Percentiles rank a stretch among this genome's conserved stretches.
phyloP scores from a whole-genome alignment of 2,888 invertebrate genomes.

The Carabus problematicus region DNA sequence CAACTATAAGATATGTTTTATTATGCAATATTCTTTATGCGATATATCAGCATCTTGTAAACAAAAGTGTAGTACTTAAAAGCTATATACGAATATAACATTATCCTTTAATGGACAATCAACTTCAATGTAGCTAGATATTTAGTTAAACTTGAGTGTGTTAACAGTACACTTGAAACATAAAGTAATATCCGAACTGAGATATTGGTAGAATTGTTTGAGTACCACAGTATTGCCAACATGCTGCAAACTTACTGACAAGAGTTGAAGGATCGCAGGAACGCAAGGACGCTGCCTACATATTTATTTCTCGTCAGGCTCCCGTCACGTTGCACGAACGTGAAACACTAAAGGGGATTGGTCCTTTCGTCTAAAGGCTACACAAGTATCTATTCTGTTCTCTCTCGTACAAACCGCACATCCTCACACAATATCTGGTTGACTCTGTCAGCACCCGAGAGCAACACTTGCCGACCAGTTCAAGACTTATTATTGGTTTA shows the following conservation, averaged over 20 bases:
- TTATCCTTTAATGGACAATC: too few relatives aligned
- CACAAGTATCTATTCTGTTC: background rate
- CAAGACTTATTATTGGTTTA: too few relatives aligned
- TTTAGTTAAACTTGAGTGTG: too few relatives aligned
- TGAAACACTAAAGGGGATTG: conserved; percentile 18
- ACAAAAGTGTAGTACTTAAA: too few relatives aligned
- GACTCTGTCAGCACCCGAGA: too few relatives aligned
- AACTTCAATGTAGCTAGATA: too few relatives aligned
- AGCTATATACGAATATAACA: too few relatives aligned
- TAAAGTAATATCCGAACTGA: conserved; percentile 20
- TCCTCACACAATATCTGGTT: too few relatives aligned
- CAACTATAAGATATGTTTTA: too few relatives aligned
- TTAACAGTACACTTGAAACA: background rate
- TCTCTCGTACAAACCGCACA: background rate
- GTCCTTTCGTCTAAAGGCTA: conserved; percentile 1
- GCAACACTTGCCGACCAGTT: too few relatives aligned
- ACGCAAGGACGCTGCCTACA: conserved; percentile 18
- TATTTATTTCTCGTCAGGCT: conserved; percentile 27
- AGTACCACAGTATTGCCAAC: conserved; percentile 2
- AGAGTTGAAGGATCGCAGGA: conserved; percentile 27
- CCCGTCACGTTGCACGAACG: conserved; percentile 15
- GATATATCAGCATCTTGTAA: too few relatives aligned
- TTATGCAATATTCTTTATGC: too few relatives aligned
- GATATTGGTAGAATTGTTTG: conserved; percentile 8
- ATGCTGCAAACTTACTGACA: conserved; percentile 23